Evolutionary conservation across 2,888 invertebrate species (phyloP).

Genomic region (Folsomia candida): DNA sequence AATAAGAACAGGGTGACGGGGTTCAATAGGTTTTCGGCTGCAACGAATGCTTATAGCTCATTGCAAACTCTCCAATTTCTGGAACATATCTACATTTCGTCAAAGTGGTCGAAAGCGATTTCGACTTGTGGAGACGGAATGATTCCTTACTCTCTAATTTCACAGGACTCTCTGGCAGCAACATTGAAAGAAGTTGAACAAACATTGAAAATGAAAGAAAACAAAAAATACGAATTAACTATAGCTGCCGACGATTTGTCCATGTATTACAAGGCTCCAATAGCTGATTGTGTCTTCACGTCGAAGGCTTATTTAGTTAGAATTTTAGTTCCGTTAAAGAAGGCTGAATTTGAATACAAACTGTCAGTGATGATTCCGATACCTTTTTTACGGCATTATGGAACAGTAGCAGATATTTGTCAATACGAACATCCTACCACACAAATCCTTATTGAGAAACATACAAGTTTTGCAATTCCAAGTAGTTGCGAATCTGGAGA

Average conservation of each 20-base stretch:
- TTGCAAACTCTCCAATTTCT: conserved; percentile 28
- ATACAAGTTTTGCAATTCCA: background rate
- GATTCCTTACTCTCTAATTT: conserved; percentile 23
- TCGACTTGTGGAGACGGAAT: conserved; percentile 22
- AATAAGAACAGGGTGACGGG: conserved; percentile 20
- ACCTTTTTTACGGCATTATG: conserved; percentile 21
- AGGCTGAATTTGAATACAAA: conserved; percentile 7
- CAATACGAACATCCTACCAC: background rate
- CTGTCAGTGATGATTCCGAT: conserved; percentile 11
- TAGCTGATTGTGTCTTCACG: conserved; percentile 31
- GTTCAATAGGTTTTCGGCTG: conserved; percentile 20
- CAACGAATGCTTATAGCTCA: conserved; percentile 27
- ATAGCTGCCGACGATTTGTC: conserved; percentile 23
- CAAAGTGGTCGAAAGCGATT: conserved; percentile 24
- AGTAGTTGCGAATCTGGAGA: conserved; percentile 17
- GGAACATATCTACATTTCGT: conserved; percentile 16
- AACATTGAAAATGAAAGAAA: conserved; percentile 6
- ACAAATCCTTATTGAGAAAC: conserved; percentile 4
- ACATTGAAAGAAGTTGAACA: conserved; percentile 13
- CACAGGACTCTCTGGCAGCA: conserved; percentile 6
- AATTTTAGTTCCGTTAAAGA: conserved; percentile 31
- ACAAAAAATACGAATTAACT: conserved; percentile 14
- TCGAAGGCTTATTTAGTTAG: conserved; percentile 26
- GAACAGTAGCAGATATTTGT: background rate
- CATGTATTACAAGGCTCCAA: conserved; percentile 22